Evolutionary conservation across 2,797 vertebrate genomes (phyloP).

Genomic region (Arnoldichthys spilopterus): DNA sequence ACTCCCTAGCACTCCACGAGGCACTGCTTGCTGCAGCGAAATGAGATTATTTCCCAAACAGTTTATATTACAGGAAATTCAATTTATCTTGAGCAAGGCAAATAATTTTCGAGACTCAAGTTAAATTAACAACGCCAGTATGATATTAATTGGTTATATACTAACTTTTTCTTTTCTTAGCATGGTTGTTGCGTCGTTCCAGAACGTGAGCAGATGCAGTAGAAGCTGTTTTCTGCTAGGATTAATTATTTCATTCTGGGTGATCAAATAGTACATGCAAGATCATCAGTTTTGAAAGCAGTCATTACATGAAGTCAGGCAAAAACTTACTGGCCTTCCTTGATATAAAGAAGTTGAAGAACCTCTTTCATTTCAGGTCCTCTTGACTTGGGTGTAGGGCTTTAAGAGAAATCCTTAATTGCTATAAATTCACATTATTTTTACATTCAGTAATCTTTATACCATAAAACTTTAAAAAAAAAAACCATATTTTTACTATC

Average conservation of each 20-base stretch:
- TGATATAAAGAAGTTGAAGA: neutral
- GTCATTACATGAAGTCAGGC: neutral
- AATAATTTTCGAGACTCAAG: constrained; percentile 29
- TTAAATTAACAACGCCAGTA: constrained; percentile 32
- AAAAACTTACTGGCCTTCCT: neutral
- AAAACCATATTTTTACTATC: too few relatives aligned
- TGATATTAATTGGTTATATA: constrained; percentile 25
- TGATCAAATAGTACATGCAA: neutral
- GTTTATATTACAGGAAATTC: constrained; percentile 42
- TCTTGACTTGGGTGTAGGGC: too few relatives aligned
- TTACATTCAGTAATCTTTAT: too few relatives aligned
- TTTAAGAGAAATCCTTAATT: too few relatives aligned
- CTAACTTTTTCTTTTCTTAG: neutral
- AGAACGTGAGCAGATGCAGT: neutral
- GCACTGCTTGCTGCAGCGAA: constrained; percentile 30
- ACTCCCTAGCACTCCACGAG: constrained; percentile 33
- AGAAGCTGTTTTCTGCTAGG: neutral
- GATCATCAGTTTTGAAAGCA: neutral
- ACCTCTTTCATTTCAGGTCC: too few relatives aligned
- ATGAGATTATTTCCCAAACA: constrained; percentile 40
- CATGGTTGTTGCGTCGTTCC: constrained; percentile 3
- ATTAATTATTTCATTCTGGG: neutral
- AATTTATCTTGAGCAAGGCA: constrained; percentile 17
- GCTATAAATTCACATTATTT: too few relatives aligned
- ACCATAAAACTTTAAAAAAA: too few relatives aligned